phyloP scores from a whole-genome alignment of 2,113 vertebrate genomes.

The Peromyscus leucopus region DNA sequence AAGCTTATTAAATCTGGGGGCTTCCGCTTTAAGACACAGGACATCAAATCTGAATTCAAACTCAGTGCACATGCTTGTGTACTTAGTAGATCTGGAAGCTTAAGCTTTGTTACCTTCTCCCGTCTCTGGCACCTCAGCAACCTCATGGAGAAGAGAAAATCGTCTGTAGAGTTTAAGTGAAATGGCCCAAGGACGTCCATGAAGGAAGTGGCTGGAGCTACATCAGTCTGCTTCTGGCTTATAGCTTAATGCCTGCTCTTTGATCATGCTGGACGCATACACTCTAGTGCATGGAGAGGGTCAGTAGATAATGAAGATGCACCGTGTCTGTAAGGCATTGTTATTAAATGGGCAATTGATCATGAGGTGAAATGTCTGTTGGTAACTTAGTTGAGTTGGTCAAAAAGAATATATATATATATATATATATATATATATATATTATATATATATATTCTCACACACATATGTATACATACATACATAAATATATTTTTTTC shows the following conservation, averaged over 20 bases:
- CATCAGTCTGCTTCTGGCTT: background rate
- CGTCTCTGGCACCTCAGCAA: background rate
- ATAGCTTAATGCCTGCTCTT: background rate
- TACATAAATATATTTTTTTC: background rate
- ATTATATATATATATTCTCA: too few relatives aligned
- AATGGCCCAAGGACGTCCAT: background rate
- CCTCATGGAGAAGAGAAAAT: slow-evolving; percentile 3
- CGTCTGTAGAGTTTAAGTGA: background rate
- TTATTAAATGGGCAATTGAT: background rate
- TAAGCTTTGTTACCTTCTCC: background rate
- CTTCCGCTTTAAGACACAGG: background rate
- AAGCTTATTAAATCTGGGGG: background rate
- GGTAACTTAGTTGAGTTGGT: slow-evolving; percentile 31
- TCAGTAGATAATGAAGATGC: background rate
- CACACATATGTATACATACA: too few relatives aligned
- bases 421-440: too few relatives aligned
- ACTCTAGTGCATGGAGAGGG: background rate
- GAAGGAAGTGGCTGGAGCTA: background rate
- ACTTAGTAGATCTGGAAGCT: background rate
- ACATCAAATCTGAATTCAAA: background rate
- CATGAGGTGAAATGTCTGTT: background rate
- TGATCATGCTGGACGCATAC: background rate
- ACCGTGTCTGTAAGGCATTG: background rate
- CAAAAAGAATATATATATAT: background rate
- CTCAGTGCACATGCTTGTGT: background rate